A percentile compares a stretch with the other conserved stretches of the same genome.
These are phyloP conservation scores for Homalodisca vitripennis DNA, from an alignment of 1,140 invertebrate species.

Conservation along the genomic window DNA sequence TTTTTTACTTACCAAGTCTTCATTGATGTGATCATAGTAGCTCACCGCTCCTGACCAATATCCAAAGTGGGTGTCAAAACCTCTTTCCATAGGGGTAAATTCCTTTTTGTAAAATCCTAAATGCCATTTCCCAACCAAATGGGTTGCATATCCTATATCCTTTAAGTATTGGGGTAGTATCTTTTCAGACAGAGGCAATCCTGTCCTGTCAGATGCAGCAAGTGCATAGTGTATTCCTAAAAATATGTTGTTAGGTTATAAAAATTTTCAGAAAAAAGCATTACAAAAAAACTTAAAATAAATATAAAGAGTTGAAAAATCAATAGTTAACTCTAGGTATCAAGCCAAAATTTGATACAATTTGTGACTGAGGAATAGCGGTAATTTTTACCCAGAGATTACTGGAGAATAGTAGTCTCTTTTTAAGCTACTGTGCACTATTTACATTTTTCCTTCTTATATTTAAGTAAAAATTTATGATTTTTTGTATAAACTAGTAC, in stretches of 20 bases:
- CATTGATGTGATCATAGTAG: conserved; percentile 59
- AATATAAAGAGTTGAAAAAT: too few relatives aligned
- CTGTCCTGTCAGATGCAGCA: conserved; percentile 49
- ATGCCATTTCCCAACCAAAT: conserved; percentile 72
- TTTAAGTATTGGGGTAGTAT: conserved; percentile 56
- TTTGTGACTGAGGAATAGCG: too few relatives aligned
- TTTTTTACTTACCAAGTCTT: conserved; percentile 37
- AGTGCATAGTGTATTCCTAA: conserved; percentile 30
- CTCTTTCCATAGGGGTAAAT: conserved; percentile 60
- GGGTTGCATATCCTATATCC: conserved; percentile 62
- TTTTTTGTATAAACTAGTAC: too few relatives aligned
- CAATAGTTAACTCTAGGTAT: too few relatives aligned
- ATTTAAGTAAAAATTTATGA: too few relatives aligned
- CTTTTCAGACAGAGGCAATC: conserved; percentile 53
- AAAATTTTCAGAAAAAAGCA: background rate
- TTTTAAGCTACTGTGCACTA: too few relatives aligned
- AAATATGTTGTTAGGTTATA: background rate
- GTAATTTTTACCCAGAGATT: too few relatives aligned
- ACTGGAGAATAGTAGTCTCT: too few relatives aligned
- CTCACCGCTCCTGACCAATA: conserved; percentile 62
- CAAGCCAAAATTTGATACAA: too few relatives aligned
- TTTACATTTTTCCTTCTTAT: too few relatives aligned
- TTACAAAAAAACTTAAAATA: background rate
- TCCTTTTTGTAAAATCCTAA: conserved; percentile 58
- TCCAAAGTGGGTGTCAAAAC: conserved; percentile 66